A percentile compares a stretch with the other conserved stretches of the same genome.
Conservation (phyloP, 1,140 invertebrate species). For the Musca domestica region DNA sequence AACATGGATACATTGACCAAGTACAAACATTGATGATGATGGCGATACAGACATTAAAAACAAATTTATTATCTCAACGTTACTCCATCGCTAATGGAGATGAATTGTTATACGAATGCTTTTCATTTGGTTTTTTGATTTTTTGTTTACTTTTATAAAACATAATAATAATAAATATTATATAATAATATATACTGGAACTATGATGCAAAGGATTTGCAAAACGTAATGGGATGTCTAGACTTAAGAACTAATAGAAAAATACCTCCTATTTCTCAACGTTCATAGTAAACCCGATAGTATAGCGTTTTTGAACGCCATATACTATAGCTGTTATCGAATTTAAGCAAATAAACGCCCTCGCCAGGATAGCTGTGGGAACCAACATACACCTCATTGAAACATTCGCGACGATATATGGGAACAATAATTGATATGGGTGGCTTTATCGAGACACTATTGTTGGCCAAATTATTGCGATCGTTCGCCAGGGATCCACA, state of each 20-base stretch:
- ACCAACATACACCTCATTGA: conserved; percentile 95
- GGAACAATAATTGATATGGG: conserved; percentile 81
- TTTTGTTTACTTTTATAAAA: conserved; percentile 4
- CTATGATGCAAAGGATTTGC: too few relatives aligned
- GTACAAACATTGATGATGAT: too few relatives aligned
- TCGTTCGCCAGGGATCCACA: conserved; percentile 52
- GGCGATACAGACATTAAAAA: neutral
- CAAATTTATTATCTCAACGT: neutral
- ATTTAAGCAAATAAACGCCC: conserved; percentile 97
- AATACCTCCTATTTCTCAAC: conserved; percentile 50
- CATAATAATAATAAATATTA: conserved; percentile 18
- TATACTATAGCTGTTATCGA: conserved; percentile 98
- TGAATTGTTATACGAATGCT: neutral
- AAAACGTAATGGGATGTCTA: neutral
- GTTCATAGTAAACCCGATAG: conserved; percentile 97
- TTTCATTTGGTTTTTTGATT: neutral
- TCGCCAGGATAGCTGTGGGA: conserved; percentile 95
- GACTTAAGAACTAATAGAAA: conserved; percentile 1
- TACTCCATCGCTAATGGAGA: neutral
- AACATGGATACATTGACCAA: too few relatives aligned
- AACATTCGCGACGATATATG: conserved; percentile 92
- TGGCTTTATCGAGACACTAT: conserved; percentile 53
- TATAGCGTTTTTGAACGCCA: conserved; percentile 99
- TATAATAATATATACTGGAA: conserved; percentile 7
- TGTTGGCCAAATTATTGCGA: conserved; percentile 26